Evolutionary conservation across 2,113 vertebrate genomes (phyloP).

Genomic region (Neotoma lepida): DNA sequence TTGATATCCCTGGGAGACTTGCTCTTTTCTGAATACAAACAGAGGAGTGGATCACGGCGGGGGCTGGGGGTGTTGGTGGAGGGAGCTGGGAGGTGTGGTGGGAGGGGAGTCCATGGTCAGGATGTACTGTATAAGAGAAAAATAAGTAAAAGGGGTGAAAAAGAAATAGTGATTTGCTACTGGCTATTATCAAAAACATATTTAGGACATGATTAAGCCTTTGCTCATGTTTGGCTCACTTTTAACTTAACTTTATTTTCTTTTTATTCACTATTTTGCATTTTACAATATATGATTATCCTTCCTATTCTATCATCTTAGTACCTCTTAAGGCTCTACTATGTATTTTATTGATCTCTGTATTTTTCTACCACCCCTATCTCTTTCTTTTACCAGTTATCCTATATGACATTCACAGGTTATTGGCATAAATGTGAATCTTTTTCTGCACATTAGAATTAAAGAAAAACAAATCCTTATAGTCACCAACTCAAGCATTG

Average conservation of each 20-base stretch:
- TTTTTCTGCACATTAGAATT: neutral
- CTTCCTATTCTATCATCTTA: neutral
- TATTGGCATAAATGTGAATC: neutral
- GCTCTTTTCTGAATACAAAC: neutral
- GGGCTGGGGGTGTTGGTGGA: neutral
- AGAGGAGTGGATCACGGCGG: neutral
- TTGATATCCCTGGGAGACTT: neutral
- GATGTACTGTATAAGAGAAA: neutral
- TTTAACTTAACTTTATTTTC: neutral
- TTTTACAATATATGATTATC: neutral
- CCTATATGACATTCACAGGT: neutral
- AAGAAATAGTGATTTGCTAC: neutral
- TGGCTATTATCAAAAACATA: neutral
- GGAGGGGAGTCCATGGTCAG: neutral
- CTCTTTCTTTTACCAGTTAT: neutral
- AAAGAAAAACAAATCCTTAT: neutral
- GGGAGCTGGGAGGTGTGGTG: neutral
- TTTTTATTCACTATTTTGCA: neutral
- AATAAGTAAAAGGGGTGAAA: neutral
- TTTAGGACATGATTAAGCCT: neutral
- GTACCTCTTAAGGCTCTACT: neutral
- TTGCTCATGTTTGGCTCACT: neutral
- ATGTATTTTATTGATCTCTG: neutral
- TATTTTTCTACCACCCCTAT: neutral
- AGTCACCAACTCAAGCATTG: neutral